Conservation (phyloP, 2,797 vertebrate species). For the Oryzias sinensis region DNA sequence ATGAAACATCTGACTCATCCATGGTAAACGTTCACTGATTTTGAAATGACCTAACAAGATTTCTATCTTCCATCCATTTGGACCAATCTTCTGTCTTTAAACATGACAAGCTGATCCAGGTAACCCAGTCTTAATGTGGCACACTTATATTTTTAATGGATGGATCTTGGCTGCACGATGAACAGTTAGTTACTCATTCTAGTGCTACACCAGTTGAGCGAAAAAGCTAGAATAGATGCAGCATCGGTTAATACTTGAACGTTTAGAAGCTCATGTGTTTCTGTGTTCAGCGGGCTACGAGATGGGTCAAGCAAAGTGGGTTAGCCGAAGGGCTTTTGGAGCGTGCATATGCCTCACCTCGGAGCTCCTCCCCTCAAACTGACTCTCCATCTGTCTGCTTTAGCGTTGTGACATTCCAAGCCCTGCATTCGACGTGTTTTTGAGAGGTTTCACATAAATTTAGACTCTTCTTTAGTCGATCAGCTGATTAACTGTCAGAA, state of each 20-base stretch:
- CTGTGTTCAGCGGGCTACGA: conserved; percentile 5
- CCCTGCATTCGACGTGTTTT: background rate
- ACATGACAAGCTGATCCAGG: background rate
- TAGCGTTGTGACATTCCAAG: conserved; percentile 9
- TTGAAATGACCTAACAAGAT: too few relatives aligned
- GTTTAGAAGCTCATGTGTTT: conserved; percentile 6
- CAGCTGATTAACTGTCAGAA: too few relatives aligned
- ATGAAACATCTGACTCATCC: too few relatives aligned
- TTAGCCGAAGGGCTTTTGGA: conserved; percentile 39
- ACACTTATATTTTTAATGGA: background rate
- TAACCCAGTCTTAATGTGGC: background rate
- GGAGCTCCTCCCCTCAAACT: conserved; percentile 25
- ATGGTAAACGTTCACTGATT: too few relatives aligned
- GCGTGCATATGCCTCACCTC: conserved; percentile 44
- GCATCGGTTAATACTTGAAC: background rate
- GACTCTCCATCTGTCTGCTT: conserved; percentile 47
- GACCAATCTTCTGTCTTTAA: too few relatives aligned
- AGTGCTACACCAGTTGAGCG: background rate
- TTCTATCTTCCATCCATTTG: too few relatives aligned
- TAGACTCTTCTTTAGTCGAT: background rate
- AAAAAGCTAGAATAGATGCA: background rate
- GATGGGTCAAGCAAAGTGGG: conserved; percentile 43
- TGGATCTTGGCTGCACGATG: background rate
- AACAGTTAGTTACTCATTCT: background rate
- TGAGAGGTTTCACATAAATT: background rate